Conservation (phyloP, 2,113 vertebrate genomes). For the Nothoprocta perdicaria region DNA sequence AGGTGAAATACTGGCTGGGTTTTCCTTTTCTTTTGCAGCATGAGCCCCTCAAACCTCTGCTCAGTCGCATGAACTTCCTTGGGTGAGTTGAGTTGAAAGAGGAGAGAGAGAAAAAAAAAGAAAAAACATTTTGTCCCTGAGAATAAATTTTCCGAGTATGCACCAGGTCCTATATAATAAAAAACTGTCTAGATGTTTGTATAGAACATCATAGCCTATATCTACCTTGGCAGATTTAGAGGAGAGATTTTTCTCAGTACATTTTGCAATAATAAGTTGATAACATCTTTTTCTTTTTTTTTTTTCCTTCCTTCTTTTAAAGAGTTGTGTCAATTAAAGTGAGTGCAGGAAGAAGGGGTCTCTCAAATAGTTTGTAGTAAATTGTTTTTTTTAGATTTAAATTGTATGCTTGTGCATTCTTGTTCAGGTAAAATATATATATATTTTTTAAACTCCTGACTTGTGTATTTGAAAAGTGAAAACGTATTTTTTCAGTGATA, state of each 20-base stretch:
- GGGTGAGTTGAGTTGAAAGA: neutral
- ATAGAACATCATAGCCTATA: neutral
- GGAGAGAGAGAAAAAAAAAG: neutral
- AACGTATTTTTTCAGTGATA: conserved; percentile 2
- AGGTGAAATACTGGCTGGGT: neutral
- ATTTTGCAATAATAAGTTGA: conserved; percentile 18
- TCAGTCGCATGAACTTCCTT: neutral
- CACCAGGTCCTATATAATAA: neutral
- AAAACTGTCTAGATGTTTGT: neutral
- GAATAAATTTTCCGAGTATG: neutral
- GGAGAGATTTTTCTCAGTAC: neutral
- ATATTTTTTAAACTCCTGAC: neutral
- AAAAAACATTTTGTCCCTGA: neutral
- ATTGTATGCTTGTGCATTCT: neutral
- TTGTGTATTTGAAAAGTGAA: neutral
- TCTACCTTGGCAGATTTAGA: neutral
- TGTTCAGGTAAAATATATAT: neutral
- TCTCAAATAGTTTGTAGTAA: neutral
- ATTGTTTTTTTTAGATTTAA: neutral
- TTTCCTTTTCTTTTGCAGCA: neutral
- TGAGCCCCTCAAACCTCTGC: neutral
- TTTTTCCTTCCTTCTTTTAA: neutral
- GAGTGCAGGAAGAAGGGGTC: neutral
- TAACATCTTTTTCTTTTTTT: conserved; percentile 7
- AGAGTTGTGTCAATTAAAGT: conserved; percentile 7